Evolutionary conservation across 2,888 invertebrate genomes (phyloP).

Genomic region (Xestobium rufovillosum): DNA sequence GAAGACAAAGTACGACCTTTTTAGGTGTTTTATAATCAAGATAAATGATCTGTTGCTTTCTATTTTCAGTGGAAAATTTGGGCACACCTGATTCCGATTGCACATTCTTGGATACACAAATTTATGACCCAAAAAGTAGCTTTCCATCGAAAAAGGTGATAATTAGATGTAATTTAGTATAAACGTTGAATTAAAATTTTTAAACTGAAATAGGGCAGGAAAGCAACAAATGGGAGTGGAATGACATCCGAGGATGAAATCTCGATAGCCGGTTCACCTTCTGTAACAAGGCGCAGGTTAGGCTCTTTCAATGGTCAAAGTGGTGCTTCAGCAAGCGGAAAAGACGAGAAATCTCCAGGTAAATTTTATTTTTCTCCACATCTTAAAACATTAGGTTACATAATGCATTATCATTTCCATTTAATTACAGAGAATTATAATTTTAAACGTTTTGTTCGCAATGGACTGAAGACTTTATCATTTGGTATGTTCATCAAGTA

Average conservation of each 20-base stretch:
- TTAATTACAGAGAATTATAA: conserved; percentile 1
- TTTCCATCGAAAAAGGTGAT: conserved; percentile 46
- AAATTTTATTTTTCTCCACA: conserved; percentile 11
- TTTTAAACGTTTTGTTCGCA: background rate
- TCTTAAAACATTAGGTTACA: conserved; percentile 55
- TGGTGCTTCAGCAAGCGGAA: conserved; percentile 31
- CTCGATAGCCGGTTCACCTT: conserved; percentile 58
- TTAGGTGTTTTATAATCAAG: background rate
- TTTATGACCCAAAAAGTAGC: conserved; percentile 65
- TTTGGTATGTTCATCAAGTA: background rate
- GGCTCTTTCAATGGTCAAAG: conserved; percentile 55
- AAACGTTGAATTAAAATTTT: conserved; percentile 21
- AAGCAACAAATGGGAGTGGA: conserved; percentile 42
- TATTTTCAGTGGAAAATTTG: conserved; percentile 52
- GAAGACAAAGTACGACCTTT: conserved; percentile 50
- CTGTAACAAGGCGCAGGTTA: conserved; percentile 55
- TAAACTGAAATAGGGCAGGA: conserved; percentile 28
- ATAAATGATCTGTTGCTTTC: no score
- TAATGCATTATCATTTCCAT: no score
- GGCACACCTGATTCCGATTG: conserved; percentile 67
- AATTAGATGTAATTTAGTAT: conserved; percentile 8
- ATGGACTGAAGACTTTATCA: background rate
- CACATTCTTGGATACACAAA: conserved; percentile 68
- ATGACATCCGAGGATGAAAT: conserved; percentile 57
- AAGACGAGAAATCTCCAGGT: conserved; percentile 52